A percentile compares a stretch with the other conserved stretches of the same genome.
These are phyloP conservation scores for Eupelmus urozonus DNA, from an alignment of 2,888 invertebrate species.

Conservation along the genomic window DNA sequence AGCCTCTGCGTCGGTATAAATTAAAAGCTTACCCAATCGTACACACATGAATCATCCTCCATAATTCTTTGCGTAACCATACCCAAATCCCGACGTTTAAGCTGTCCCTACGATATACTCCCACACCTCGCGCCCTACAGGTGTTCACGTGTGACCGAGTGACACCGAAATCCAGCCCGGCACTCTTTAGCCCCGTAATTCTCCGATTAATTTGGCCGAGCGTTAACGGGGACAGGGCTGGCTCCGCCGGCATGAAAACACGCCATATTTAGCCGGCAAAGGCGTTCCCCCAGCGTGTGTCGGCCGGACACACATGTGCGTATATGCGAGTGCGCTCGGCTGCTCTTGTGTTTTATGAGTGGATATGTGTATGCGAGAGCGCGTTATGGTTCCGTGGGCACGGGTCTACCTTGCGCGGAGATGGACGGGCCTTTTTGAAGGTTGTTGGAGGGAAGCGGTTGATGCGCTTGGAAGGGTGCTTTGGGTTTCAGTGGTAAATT, in stretches of 20 bases:
- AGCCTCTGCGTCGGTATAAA: background rate
- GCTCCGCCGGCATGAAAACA: constrained; percentile 57
- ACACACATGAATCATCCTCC: background rate
- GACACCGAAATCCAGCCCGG: constrained; percentile 16
- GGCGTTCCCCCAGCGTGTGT: background rate
- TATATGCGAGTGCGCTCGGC: background rate
- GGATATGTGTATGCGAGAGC: no score
- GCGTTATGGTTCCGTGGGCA: no score
- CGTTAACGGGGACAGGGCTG: constrained; percentile 62
- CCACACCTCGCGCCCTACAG: background rate
- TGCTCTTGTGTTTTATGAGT: no score
- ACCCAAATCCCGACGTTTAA: no score
- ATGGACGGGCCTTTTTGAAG: no score
- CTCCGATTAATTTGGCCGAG: constrained; percentile 57
- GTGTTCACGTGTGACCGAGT: constrained; percentile 36
- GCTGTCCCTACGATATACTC: no score
- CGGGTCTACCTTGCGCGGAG: no score
- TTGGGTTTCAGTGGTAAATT: no score
- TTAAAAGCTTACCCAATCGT: no score
- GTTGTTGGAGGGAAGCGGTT: no score
- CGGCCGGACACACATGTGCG: constrained; percentile 7
- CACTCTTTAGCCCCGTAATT: background rate
- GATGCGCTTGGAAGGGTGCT: no score
- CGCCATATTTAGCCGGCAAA: constrained; percentile 62
- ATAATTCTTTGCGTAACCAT: no score